Evolutionary conservation across 2,797 vertebrate species (phyloP), one percentile per base, ranked within the genome.

Genomic region (Knipowitschia caucasica): DNA sequence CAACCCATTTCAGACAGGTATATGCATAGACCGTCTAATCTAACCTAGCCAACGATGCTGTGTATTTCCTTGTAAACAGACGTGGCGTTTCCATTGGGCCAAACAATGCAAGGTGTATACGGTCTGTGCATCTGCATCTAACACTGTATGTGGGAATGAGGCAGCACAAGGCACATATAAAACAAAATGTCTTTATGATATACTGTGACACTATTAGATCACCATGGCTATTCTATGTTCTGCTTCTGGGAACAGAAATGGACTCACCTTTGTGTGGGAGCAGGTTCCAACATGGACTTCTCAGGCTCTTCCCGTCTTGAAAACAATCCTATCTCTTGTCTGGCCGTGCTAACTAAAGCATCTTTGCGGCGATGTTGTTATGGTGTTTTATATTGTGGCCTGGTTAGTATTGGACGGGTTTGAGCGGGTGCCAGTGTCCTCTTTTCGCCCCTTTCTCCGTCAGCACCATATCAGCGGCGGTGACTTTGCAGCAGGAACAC

Each of bases 401-500:
- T 31, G 15, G 46, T 17, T 25, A 12, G 7, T 67, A 47, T 67
- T 1, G 8, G 56, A 9, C 20, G 1, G 9, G 53, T 45, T 54
- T 2, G 20, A 30, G 17, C 44, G 25, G 67, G 35, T 24, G 6
- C 47, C 21, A 25, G 21, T 31, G 29, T 4, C 7, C 24, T 59
- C 18, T 53, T 18, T 23, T 61, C 36, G 23, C 7, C 3, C 39
- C 21, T 54, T 36, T 21, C 46, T 39, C 55, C 27, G 42, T 51
- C 56, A 47, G 53, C 53, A 60, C 64, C 60, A 54, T 60, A 60
- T 69, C 68, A 74, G 50, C 39, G 47, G 67, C 50, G 68, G 83
- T 86, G 88, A 89, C 89, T 86, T 82, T 82, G 88, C 87, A 84
- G 73, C 59, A 26, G 34, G 63, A 26, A 60, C 46, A 65, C 42